Evolutionary conservation across 2,888 invertebrate species (phyloP).

Genomic region (Tubulanus polymorphus): DNA sequence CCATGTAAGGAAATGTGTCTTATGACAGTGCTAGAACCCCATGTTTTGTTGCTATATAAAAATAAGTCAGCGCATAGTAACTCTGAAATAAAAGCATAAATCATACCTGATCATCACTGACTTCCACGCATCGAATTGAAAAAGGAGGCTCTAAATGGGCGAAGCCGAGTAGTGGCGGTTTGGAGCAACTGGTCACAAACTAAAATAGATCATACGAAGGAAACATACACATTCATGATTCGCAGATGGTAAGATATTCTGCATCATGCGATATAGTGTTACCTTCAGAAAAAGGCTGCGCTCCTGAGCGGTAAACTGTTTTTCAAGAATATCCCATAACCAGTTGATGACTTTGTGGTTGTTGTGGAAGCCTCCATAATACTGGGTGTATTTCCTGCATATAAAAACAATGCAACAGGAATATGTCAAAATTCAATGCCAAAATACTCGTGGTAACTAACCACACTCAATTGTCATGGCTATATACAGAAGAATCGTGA

Average conservation of each 20-base stretch:
- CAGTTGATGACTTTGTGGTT: conserved; percentile 95
- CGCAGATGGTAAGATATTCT: no score
- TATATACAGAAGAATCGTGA: no score
- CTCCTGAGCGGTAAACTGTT: conserved; percentile 90
- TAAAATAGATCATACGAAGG: conserved; percentile 24
- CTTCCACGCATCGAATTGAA: conserved; percentile 98
- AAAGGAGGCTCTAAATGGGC: conserved; percentile 95
- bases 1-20: no score
- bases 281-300: conserved; percentile 86
- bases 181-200: conserved; percentile 77
- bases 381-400: conserved; percentile 74
- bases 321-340: conserved; percentile 96
- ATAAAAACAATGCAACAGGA: background rate
- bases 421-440: no score
- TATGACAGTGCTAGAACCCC: no score
- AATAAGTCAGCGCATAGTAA: no score
- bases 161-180: conserved; percentile 92
- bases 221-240: no score
- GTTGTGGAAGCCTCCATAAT: conserved; percentile 99
- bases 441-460: no score
- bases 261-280: no score
- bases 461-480: no score
- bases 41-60: no score
- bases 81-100: no score
- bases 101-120: conserved; percentile 77